A percentile compares a stretch with the other conserved stretches of the same genome.
Evolutionary conservation across 1,140 invertebrate genomes (phyloP).

Genomic region (Drosophila triauraria): DNA sequence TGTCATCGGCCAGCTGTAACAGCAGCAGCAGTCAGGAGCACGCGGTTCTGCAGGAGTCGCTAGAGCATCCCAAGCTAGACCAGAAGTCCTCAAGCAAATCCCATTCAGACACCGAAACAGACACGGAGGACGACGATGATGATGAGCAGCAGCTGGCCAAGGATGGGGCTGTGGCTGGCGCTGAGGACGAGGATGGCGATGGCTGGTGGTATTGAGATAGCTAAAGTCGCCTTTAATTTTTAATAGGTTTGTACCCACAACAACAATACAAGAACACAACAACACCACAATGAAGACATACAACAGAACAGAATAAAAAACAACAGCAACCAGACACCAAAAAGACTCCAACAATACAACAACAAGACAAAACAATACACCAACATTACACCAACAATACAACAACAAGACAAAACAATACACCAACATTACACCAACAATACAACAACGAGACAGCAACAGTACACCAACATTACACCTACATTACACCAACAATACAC

Average conservation of each 20-base stretch:
- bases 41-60: constrained; percentile 38
- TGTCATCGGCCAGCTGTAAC: constrained; percentile 59
- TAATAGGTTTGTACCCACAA: constrained; percentile 79
- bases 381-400: not conserved
- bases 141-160: constrained; percentile 31
- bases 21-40: constrained; percentile 33
- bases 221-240: constrained; percentile 75
- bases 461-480: not conserved
- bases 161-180: constrained; percentile 37
- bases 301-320: constrained; percentile 26
- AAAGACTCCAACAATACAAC: not conserved
- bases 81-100: constrained; percentile 37
- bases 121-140: constrained; percentile 40
- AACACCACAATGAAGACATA: constrained; percentile 7
- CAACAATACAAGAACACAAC: constrained; percentile 40
- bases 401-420: constrained; percentile 9
- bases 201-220: constrained; percentile 80
- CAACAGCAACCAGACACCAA: constrained; percentile 16
- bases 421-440: constrained; percentile 6
- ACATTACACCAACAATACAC: not conserved
- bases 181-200: constrained; percentile 71
- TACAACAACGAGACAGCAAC: not conserved
- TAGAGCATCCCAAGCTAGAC: constrained; percentile 38
- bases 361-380: not conserved
- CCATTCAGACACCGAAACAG: constrained; percentile 68